Evolutionary conservation across 2,888 invertebrate genomes (phyloP).

Genomic region (Leucophenga montana): DNA sequence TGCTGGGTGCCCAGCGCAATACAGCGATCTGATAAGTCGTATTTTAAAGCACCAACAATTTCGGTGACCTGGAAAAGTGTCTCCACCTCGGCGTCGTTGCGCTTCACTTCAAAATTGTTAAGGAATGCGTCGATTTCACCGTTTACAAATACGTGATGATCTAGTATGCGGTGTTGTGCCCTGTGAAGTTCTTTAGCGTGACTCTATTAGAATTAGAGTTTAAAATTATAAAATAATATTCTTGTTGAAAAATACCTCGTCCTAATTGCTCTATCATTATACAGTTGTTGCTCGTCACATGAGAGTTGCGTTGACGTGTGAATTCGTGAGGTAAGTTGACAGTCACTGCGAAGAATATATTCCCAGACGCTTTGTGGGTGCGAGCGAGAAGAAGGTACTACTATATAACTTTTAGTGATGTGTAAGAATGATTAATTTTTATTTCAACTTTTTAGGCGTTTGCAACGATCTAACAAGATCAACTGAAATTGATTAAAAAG

Average conservation of each 20-base stretch:
- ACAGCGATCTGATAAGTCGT: conserved; percentile 82
- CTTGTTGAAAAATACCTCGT: conserved; percentile 46
- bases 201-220: not conserved
- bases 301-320: conserved; percentile 36
- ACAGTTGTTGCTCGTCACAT: conserved; percentile 49
- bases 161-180: conserved; percentile 88
- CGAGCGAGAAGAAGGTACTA: no score
- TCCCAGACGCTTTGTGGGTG: no score
- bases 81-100: conserved; percentile 86
- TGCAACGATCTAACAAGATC: no score
- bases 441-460: no score
- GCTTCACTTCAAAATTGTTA: conserved; percentile 87
- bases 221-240: not conserved
- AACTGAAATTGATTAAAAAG: no score
- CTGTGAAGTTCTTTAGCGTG: conserved; percentile 82
- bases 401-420: no score
- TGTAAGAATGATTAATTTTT: no score
- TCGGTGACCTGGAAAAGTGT: conserved; percentile 84
- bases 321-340: not conserved
- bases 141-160: conserved; percentile 88
- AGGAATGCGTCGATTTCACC: conserved; percentile 89
- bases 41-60: conserved; percentile 84
- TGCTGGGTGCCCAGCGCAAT: conserved; percentile 74
- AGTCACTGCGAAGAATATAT: not conserved
- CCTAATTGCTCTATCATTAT: conserved; percentile 61